These are phyloP conservation scores for Papilio demoleus DNA, from an alignment of 2,888 invertebrate species.

Conservation along the genomic window DNA sequence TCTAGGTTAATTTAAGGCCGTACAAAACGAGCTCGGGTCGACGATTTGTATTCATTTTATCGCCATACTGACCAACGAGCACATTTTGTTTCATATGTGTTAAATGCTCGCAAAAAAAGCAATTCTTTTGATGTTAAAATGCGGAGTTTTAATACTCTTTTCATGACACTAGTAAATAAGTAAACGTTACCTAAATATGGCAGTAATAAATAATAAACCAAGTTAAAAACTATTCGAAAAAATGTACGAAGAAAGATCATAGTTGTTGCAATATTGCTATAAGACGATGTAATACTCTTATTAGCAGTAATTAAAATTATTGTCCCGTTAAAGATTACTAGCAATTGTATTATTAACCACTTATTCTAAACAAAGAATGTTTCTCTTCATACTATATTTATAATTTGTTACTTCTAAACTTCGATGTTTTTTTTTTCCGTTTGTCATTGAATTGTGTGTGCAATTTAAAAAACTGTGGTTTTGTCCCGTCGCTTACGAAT, in stretches of 20 bases:
- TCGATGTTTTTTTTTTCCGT: too few relatives aligned
- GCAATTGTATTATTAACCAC: not conserved
- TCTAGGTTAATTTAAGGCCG: slow-evolving; percentile 26
- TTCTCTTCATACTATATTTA: not conserved
- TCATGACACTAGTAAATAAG: not conserved
- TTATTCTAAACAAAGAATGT: not conserved
- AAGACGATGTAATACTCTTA: not conserved
- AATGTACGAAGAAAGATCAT: not conserved
- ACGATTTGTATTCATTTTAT: slow-evolving; percentile 35
- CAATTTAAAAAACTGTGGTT: not conserved
- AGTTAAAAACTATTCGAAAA: not conserved
- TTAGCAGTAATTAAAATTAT: not conserved
- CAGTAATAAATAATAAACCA: not conserved
- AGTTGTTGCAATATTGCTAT: not conserved
- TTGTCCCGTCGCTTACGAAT: not conserved
- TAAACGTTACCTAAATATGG: not conserved
- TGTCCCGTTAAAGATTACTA: not conserved
- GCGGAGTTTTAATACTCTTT: not conserved
- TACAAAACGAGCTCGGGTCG: slow-evolving; percentile 25
- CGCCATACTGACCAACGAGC: slow-evolving; percentile 23
- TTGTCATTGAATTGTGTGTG: not conserved
- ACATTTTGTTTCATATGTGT: slow-evolving; percentile 27
- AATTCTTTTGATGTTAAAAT: not conserved
- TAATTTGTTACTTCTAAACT: too few relatives aligned
- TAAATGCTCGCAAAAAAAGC: slow-evolving; percentile 17